These are phyloP conservation scores for Rhinichthys osculus DNA, from an alignment of 2,797 vertebrate genomes.

Conservation along the genomic window DNA sequence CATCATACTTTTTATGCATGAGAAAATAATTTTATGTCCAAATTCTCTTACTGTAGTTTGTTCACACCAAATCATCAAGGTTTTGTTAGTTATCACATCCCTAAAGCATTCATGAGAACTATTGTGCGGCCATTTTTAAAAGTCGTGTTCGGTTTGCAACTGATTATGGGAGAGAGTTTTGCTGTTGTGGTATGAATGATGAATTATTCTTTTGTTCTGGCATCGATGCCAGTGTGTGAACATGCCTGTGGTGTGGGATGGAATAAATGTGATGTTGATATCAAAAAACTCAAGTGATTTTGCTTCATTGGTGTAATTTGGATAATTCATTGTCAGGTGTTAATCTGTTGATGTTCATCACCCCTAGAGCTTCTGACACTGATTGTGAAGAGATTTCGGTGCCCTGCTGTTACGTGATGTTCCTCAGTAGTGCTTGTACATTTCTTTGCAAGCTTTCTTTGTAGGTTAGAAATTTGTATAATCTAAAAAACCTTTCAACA, in stretches of 20 bases:
- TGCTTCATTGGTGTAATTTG: neutral
- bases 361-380: slow-evolving; percentile 1
- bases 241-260: slow-evolving; percentile 5
- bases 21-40: neutral
- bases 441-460: neutral
- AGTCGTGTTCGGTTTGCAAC: slow-evolving; percentile 2
- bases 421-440: neutral
- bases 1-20: neutral
- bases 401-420: slow-evolving; percentile 5
- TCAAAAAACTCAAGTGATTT: neutral
- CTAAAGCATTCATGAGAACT: neutral
- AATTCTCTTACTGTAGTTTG: neutral
- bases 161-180: neutral
- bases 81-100: neutral
- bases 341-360: slow-evolving; percentile 14
- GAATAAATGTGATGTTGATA: slow-evolving; percentile 9
- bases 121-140: neutral
- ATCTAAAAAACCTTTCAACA: neutral
- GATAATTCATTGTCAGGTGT: slow-evolving; percentile 36
- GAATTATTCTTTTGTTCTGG: neutral
- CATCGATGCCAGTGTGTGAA: neutral
- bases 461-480: neutral
- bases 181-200: neutral
- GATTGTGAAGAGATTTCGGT: slow-evolving; percentile 1
- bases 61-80: neutral